Conservation (phyloP, 2,797 vertebrate genomes). For the Coendou prehensilis region DNA sequence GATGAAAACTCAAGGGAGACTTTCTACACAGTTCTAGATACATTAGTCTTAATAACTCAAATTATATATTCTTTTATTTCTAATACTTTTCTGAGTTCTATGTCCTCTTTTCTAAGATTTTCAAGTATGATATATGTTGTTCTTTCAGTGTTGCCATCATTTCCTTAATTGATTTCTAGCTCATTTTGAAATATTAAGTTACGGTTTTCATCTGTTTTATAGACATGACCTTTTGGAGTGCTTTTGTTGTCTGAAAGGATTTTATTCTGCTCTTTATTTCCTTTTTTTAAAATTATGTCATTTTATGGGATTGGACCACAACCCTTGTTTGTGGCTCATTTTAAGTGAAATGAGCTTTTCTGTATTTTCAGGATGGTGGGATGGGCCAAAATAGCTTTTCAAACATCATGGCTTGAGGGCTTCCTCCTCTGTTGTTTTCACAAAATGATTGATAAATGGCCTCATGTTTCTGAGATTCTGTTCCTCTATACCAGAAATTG, state of each 20-base stretch:
- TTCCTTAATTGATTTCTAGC: slow-evolving; percentile 70
- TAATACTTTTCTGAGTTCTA: slow-evolving; percentile 35
- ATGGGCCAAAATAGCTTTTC: slow-evolving; percentile 55
- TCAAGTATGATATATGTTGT: slow-evolving; percentile 46
- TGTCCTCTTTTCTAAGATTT: slow-evolving; percentile 47
- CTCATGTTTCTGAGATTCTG: neutral
- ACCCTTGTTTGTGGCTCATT: slow-evolving; percentile 66
- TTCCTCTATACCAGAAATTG: neutral
- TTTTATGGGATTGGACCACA: slow-evolving; percentile 65
- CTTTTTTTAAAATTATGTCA: slow-evolving; percentile 59
- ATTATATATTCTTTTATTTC: slow-evolving; percentile 63
- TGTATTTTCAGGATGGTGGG: slow-evolving; percentile 67
- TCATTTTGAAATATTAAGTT: slow-evolving; percentile 76
- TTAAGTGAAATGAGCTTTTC: slow-evolving; percentile 71
- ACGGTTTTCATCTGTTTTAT: slow-evolving; percentile 69
- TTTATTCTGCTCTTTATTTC: slow-evolving; percentile 70
- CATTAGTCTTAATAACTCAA: slow-evolving; percentile 67
- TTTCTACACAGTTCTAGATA: neutral
- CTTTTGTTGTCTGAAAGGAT: slow-evolving; percentile 69
- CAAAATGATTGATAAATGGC: slow-evolving; percentile 7
- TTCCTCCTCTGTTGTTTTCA: slow-evolving; percentile 53
- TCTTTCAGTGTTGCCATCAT: slow-evolving; percentile 60
- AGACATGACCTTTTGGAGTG: slow-evolving; percentile 68
- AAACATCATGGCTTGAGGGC: slow-evolving; percentile 21
- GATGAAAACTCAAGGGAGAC: slow-evolving; percentile 10